Conservation (phyloP, 2,797 vertebrate genomes). For the Pseudocheirus occidentalis region DNA sequence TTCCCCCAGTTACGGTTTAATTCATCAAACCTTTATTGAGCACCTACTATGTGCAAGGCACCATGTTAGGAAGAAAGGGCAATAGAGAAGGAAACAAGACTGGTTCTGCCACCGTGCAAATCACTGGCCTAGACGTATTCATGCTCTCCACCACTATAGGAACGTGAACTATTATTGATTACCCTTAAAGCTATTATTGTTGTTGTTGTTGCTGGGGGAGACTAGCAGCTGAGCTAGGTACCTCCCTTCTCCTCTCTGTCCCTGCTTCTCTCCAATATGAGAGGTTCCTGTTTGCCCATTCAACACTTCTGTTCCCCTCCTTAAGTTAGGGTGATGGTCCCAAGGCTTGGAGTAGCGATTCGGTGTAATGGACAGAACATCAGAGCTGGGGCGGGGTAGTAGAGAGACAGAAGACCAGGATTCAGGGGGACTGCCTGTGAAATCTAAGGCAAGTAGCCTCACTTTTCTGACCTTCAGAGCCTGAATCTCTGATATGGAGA, state of each 20-base stretch:
- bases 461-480: neutral
- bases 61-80: neutral
- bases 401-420: neutral
- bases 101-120: neutral
- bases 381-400: neutral
- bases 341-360: neutral
- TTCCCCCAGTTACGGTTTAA: neutral
- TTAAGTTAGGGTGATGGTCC: neutral
- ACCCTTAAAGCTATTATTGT: neutral
- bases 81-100: neutral
- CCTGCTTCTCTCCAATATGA: neutral
- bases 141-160: neutral
- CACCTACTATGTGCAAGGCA: neutral
- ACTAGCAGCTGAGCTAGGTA: neutral
- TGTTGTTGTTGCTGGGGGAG: neutral
- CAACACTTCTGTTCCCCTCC: neutral
- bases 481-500: neutral
- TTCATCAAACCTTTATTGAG: neutral
- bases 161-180: neutral
- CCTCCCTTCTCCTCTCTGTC: no score
- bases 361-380: neutral
- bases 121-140: neutral
- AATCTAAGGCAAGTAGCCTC: neutral
- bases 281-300: neutral
- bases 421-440: neutral